A percentile compares a stretch with the other conserved stretches of the same genome.
These are phyloP conservation scores for Ceratina japonica DNA, from an alignment of 1,140 invertebrate species.

Conservation along the genomic window DNA sequence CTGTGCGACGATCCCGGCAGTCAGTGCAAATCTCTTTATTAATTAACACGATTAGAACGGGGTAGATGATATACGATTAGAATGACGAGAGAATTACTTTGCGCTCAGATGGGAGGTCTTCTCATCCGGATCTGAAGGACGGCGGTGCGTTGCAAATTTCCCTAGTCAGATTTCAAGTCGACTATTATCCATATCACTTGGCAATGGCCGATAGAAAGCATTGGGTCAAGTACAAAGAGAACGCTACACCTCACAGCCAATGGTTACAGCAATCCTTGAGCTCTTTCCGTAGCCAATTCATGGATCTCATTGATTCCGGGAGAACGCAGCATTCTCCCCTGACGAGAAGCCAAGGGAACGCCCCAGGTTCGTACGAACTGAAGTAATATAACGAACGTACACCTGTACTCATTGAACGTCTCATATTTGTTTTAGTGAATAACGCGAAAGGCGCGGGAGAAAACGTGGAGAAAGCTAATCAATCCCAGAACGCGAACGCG, in stretches of 20 bases:
- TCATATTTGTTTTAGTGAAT: slow-evolving; percentile 54
- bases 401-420: slow-evolving; percentile 17
- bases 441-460: slow-evolving; percentile 64
- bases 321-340: slow-evolving; percentile 82
- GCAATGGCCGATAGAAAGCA: slow-evolving; percentile 91
- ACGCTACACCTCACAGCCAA: slow-evolving; percentile 84
- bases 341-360: slow-evolving; percentile 75
- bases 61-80: too few species aligned
- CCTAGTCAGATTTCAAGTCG: slow-evolving; percentile 92
- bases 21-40: slow-evolving; percentile 73
- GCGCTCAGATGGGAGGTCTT: slow-evolving; percentile 86
- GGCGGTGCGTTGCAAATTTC: slow-evolving; percentile 97
- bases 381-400: slow-evolving; percentile 2
- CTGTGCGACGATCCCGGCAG: slow-evolving; percentile 97
- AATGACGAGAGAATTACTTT: slow-evolving; percentile 19
- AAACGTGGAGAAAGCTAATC: slow-evolving; percentile 65
- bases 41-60: neutral
- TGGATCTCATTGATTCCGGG: slow-evolving; percentile 83
- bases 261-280: slow-evolving; percentile 87
- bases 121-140: slow-evolving; percentile 90
- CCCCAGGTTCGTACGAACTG: slow-evolving; percentile 55
- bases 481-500: slow-evolving; percentile 59
- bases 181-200: slow-evolving; percentile 98
- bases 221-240: slow-evolving; percentile 90
- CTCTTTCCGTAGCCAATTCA: slow-evolving; percentile 84